Evolutionary conservation across 2,113 vertebrate species (phyloP), one percentile per base, ranked within the genome.

Genomic region (Erythrocercus mccallii): DNA sequence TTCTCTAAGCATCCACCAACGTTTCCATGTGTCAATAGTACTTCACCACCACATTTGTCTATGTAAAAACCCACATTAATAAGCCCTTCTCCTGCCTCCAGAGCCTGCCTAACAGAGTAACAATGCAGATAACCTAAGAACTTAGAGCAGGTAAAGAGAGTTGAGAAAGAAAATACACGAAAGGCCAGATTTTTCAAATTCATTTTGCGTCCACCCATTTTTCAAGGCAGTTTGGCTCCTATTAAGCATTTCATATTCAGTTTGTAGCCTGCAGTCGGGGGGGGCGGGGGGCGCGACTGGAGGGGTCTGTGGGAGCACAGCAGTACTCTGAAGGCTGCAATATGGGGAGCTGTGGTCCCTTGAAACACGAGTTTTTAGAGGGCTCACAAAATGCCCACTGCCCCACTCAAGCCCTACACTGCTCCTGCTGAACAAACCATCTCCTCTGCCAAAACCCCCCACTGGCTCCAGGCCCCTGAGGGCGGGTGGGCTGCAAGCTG

Each of bases 11-110:
- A 90, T 60, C 72, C 76, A 86, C 60, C 64, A 72, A n/a, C 33
- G 42, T 87, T 89, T 84, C 81, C 91, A 64, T 76, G 54, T 89
- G 81, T 90, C 95, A 91, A 61, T 42, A 80, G 42, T 64, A 62
- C 72, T 95, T 88, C 88, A 66, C 40, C 64, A 51, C 30, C 60
- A 38, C 65, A 60, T 77, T 88, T 68, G 88, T 81, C 93, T 86
- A 53, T 5, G 56, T 51, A 60, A 88, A 92, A 94, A 12, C 31
- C 27, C 76, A 90, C 37, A 40, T 80, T 79, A 96, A 73, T 77
- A 91, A 82, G 33, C 62, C 30, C 21, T 81, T 65, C 37, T 80
- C 40, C 57, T 87, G 50, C 35, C 70, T 70, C 25, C 68, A 86
- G 25, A 81, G 51, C 90, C 64, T 30, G 40, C 85, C 72, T 69